Percentiles rank a stretch among this genome's conserved stretches.
phyloP scores from a whole-genome alignment of 2,113 vertebrate genomes.

The Phyllopteryx taeniolatus region DNA sequence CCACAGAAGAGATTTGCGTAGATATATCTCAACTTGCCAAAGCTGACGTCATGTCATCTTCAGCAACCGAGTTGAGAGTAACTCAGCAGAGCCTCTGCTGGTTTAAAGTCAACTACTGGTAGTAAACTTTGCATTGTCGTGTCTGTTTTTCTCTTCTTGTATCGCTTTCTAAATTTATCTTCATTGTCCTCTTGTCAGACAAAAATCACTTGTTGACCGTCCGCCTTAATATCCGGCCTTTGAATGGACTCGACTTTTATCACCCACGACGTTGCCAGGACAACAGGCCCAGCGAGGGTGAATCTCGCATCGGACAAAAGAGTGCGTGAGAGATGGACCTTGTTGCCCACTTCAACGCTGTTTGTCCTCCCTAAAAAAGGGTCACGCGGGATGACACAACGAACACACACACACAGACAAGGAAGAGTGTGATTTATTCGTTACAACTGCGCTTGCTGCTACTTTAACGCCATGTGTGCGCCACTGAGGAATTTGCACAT shows the following conservation, averaged over 20 bases:
- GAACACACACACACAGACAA: conserved; percentile 45
- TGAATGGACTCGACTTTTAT: conserved; percentile 61
- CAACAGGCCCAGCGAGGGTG: conserved; percentile 39
- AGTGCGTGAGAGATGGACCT: conserved; percentile 45
- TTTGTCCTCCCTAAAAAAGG: conserved; percentile 46
- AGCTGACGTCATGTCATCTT: background rate
- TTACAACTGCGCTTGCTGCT: conserved; percentile 28
- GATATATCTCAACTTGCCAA: background rate
- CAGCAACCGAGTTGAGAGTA: background rate
- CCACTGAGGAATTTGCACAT: conserved; percentile 6
- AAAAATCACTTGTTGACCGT: conserved; percentile 31
- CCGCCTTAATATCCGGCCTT: conserved; percentile 29
- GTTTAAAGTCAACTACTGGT: background rate
- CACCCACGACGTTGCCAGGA: conserved; percentile 55
- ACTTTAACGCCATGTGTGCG: conserved; percentile 29
- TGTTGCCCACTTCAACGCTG: conserved; percentile 70
- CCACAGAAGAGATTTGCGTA: background rate
- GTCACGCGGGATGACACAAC: conserved; percentile 44
- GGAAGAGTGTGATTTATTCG: conserved; percentile 56
- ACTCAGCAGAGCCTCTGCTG: background rate
- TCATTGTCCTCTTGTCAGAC: conserved; percentile 36
- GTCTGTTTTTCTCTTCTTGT: conserved; percentile 16
- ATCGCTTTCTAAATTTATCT: conserved; percentile 10
- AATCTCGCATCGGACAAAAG: conserved; percentile 65
- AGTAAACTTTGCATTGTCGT: background rate